phyloP scores from a whole-genome alignment of 2,797 vertebrate genomes.

The Cyprinella venusta region DNA sequence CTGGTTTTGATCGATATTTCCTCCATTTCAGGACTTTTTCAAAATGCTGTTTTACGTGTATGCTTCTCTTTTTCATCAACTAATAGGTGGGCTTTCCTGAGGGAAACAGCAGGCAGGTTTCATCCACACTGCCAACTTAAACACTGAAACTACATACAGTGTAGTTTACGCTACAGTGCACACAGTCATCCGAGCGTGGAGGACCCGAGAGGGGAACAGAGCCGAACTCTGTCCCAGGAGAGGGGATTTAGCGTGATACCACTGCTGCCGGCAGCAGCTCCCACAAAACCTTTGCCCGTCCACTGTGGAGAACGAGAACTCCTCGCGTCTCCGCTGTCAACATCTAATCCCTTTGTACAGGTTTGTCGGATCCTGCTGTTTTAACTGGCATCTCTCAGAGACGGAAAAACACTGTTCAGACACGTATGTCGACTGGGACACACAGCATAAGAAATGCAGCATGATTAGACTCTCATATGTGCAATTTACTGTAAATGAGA shows the following conservation, averaged over 20 bases:
- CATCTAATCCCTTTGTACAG: slow-evolving; percentile 30
- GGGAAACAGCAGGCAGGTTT: slow-evolving; percentile 59
- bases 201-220: slow-evolving; percentile 59
- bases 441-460: slow-evolving; percentile 9
- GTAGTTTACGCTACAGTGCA: slow-evolving; percentile 69
- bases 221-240: slow-evolving; percentile 66
- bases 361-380: slow-evolving; percentile 45
- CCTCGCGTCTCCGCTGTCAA: slow-evolving; percentile 31
- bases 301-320: slow-evolving; percentile 22
- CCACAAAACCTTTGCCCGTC: slow-evolving; percentile 22
- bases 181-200: slow-evolving; percentile 63
- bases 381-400: slow-evolving; percentile 52
- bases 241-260: slow-evolving; percentile 57
- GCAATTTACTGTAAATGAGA: slow-evolving; percentile 37
- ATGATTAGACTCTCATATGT: slow-evolving; percentile 36
- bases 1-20: background rate
- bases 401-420: slow-evolving; percentile 21
- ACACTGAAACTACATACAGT: slow-evolving; percentile 71
- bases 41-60: slow-evolving; percentile 38
- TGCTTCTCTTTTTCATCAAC: slow-evolving; percentile 45
- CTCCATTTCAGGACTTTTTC: slow-evolving; percentile 40
- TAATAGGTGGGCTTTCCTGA: slow-evolving; percentile 57
- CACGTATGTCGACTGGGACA: background rate
- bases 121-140: slow-evolving; percentile 72
- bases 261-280: slow-evolving; percentile 18